These are phyloP conservation scores for Pantelozetes paolii DNA, from an alignment of 2,888 invertebrate genomes.

Conservation along the genomic window DNA sequence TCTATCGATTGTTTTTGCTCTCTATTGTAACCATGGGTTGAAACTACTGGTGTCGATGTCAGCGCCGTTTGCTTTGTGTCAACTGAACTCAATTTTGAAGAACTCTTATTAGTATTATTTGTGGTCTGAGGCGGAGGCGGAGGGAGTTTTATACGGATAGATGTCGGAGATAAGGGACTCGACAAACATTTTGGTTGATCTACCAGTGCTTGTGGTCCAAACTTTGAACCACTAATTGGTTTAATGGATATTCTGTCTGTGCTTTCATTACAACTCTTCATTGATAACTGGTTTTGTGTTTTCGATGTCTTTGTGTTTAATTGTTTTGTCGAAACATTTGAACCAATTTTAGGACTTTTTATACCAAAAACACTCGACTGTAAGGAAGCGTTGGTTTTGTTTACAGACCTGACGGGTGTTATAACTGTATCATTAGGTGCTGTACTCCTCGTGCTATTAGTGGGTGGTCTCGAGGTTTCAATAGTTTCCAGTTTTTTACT, in stretches of 20 bases:
- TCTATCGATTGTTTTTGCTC: neutral
- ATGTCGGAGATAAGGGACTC: slow-evolving; percentile 29
- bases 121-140: slow-evolving; percentile 31
- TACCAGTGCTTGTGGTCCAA: neutral
- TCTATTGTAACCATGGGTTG: neutral
- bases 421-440: neutral
- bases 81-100: neutral
- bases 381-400: too few relatives aligned
- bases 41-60: neutral
- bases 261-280: neutral
- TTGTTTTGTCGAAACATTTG: slow-evolving; percentile 5
- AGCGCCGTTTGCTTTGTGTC: slow-evolving; percentile 11
- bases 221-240: neutral
- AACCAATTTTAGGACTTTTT: neutral
- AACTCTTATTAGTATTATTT: neutral
- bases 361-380: neutral
- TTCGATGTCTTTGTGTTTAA: slow-evolving; percentile 6
- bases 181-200: neutral
- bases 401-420: neutral
- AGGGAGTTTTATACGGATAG: slow-evolving; percentile 38
- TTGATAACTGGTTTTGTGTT: slow-evolving; percentile 6
- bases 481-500: neutral
- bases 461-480: neutral
- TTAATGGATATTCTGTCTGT: neutral
- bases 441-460: neutral